Evolutionary conservation across 2,113 vertebrate genomes (phyloP), one percentile per base, ranked within the genome.

Genomic region (Megaceryle maxima): DNA sequence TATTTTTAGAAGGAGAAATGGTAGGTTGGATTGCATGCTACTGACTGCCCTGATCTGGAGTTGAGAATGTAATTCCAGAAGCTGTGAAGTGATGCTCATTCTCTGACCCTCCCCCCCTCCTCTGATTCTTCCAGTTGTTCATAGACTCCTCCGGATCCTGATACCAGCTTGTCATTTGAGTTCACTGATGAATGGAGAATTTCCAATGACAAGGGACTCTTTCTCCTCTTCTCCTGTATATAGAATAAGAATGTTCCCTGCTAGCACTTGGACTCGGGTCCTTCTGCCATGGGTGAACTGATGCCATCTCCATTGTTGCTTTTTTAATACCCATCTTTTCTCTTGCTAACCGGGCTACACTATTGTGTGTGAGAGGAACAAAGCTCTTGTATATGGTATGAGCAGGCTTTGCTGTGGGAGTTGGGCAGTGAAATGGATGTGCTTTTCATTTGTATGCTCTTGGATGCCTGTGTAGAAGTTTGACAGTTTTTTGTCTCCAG

Each of bases 221-320:
- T 90, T 93, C 88, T 95, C 83, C 92, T 96, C 90, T 80, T 95
- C 92, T 97, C 75, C 96, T 96, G 96, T 97, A 97, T 98, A 97
- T 97, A 97, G 97, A 98, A 98, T 97, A 97, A 97, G 89, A 91
- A 50, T 62, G 92, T 97, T 97, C 97, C 96, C 94, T 84, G 88
- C 96, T 95, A 95, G 92, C 92, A 96, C 95, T 91, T 91, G 92
- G 94, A 92, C 92, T 88, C 6, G 26, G 53, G 90, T 92, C 91
- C 88, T 97, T 96, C 95, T 94, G 96, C 96, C 93, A 93, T 96
- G 95, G 95, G 94, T 96, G 96, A 97, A 96, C 91, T 60, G 81
- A 89, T 94, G 84, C 93, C 96, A 97, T 97, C 77, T 95, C 94
- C 96, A 97, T 91, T 91, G 86, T 92, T 95, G 94, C 95, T 96